phyloP scores from a whole-genome alignment of 1,140 invertebrate genomes.

The Medauroidea extradentata region DNA sequence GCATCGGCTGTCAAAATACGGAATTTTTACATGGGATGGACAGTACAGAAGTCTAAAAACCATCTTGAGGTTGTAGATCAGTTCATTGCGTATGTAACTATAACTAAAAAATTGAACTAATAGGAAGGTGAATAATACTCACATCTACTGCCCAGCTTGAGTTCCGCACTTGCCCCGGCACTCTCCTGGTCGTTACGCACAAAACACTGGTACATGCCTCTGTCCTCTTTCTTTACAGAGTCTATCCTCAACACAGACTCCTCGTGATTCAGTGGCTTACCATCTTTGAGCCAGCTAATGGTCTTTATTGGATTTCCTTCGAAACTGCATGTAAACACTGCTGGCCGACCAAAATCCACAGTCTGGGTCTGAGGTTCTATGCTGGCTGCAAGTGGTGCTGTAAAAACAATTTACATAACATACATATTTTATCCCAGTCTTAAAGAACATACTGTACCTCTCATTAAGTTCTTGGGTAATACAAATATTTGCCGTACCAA shows the following conservation, averaged over 20 bases:
- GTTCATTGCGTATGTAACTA: too few species aligned
- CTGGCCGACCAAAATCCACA: slow-evolving; percentile 87
- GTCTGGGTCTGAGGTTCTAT: slow-evolving; percentile 88
- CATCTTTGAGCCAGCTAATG: slow-evolving; percentile 90
- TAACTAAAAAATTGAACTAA: not conserved
- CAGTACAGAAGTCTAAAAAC: too few species aligned
- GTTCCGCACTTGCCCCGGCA: slow-evolving; percentile 85
- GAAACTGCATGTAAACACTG: slow-evolving; percentile 83
- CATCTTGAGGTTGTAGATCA: too few species aligned
- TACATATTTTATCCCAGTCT: too few species aligned
- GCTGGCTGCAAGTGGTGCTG: slow-evolving; percentile 76
- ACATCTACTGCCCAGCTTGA: slow-evolving; percentile 89
- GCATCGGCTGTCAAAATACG: too few species aligned
- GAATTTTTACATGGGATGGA: too few species aligned
- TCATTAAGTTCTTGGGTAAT: too few species aligned
- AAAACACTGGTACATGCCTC: slow-evolving; percentile 97
- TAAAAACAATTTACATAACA: too few species aligned
- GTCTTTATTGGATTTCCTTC: slow-evolving; percentile 86
- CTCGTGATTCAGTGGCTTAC: slow-evolving; percentile 68
- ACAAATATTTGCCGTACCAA: too few species aligned
- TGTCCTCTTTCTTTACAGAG: slow-evolving; percentile 88
- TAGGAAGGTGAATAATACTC: slow-evolving; percentile 36
- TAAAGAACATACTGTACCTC: too few species aligned
- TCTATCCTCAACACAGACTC: slow-evolving; percentile 79
- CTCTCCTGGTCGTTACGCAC: slow-evolving; percentile 91